phyloP scores from a whole-genome alignment of 2,797 vertebrate genomes.

The Echeneis naucrates region DNA sequence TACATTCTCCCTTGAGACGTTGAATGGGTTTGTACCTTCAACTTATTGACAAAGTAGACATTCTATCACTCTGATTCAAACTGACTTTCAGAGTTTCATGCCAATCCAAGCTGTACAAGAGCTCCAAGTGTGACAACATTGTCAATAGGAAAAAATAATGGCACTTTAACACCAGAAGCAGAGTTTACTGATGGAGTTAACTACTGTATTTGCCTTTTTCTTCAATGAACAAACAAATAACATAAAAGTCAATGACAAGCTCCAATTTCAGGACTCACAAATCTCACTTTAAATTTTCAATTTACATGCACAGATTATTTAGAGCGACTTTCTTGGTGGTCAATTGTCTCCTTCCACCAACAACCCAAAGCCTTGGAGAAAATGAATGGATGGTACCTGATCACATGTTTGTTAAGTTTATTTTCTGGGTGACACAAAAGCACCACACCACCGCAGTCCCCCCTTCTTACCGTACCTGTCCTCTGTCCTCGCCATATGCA shows the following conservation, averaged over 20 bases:
- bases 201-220: too few relatives aligned
- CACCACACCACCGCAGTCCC: background rate
- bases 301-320: background rate
- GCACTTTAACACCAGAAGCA: background rate
- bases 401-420: conserved; percentile 8
- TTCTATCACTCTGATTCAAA: too few relatives aligned
- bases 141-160: background rate
- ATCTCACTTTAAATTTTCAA: background rate
- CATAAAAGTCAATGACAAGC: too few relatives aligned
- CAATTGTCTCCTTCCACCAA: background rate
- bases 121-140: background rate
- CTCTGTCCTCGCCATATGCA: background rate
- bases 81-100: background rate
- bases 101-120: background rate
- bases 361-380: background rate
- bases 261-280: background rate
- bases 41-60: too few relatives aligned
- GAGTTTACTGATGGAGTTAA: background rate
- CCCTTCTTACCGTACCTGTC: background rate
- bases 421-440: background rate
- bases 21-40: background rate
- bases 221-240: background rate
- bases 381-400: background rate
- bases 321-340: background rate
- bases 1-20: background rate